Conservation (phyloP, 2,797 vertebrate species). For the Squalus acanthias region DNA sequence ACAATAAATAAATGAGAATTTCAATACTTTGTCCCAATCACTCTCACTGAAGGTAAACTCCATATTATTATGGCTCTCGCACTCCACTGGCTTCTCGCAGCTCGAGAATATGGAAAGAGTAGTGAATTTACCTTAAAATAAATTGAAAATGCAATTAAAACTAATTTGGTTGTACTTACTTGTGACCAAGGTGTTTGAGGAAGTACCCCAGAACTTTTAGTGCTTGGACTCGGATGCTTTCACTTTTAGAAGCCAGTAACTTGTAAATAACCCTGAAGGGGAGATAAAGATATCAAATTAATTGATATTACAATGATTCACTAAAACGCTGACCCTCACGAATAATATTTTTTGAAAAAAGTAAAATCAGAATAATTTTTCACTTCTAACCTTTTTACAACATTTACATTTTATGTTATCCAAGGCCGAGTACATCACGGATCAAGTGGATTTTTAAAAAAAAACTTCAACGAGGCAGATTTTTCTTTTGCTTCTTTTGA, state of each 20-base stretch:
- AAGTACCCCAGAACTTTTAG: slow-evolving; percentile 95
- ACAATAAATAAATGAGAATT: not conserved
- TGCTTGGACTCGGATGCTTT: slow-evolving; percentile 92
- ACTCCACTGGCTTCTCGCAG: not conserved
- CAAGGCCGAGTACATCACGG: too few relatives aligned
- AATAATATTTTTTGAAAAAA: not conserved
- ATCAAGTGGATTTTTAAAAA: not conserved
- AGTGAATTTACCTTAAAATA: not conserved
- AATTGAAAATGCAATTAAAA: not conserved
- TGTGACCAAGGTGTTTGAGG: slow-evolving; percentile 92
- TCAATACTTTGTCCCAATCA: not conserved
- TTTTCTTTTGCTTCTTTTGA: not conserved
- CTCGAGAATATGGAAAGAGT: not conserved
- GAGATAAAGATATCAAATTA: slow-evolving; percentile 39
- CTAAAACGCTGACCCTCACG: too few relatives aligned
- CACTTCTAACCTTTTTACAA: not conserved
- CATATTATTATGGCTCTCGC: not conserved
- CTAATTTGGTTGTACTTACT: slow-evolving; percentile 68
- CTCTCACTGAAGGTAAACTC: not conserved
- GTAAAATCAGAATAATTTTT: not conserved
- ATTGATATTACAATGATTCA: slow-evolving; percentile 1
- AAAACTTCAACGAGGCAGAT: not conserved
- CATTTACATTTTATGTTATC: not conserved
- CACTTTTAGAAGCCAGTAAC: slow-evolving; percentile 88
- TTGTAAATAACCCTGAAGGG: slow-evolving; percentile 87